phyloP scores from a whole-genome alignment of 2,113 vertebrate species.

The Brachyistius frenatus region DNA sequence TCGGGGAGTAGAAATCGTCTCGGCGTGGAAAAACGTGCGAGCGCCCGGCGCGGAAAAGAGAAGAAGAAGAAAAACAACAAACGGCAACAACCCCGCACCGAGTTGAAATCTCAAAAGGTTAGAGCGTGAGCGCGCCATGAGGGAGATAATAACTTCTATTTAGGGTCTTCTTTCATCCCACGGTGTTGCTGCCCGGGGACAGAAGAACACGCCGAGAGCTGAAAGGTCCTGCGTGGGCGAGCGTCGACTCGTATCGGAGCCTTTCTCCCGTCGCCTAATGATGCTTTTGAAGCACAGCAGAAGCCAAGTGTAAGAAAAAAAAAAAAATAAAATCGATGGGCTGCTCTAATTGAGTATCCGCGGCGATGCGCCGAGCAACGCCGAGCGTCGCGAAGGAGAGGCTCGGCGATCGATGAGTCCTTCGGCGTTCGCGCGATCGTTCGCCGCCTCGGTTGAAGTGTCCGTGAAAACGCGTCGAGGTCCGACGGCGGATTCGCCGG shows the following conservation, averaged over 20 bases:
- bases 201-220: conserved; percentile 54
- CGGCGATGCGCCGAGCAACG: conserved; percentile 29
- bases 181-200: conserved; percentile 41
- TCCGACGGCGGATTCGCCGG: too few species aligned
- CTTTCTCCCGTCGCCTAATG: conserved; percentile 64
- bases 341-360: conserved; percentile 70
- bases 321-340: conserved; percentile 46
- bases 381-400: background rate
- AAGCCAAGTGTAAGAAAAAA: conserved; percentile 64
- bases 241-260: conserved; percentile 32
- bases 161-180: conserved; percentile 61
- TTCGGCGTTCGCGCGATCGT: background rate
- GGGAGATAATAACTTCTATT: conserved; percentile 57
- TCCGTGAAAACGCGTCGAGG: too few species aligned
- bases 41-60: conserved; percentile 1
- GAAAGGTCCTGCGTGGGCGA: conserved; percentile 73
- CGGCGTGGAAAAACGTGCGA: background rate
- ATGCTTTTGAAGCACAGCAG: conserved; percentile 68
- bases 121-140: conserved; percentile 39
- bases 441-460: too few species aligned
- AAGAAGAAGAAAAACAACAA: conserved; percentile 34
- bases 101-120: conserved; percentile 51
- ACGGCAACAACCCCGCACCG: too few species aligned
- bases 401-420: conserved; percentile 43
- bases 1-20: background rate